Evolutionary conservation across 1,140 invertebrate genomes (phyloP), one percentile per base, ranked within the genome.

Genomic region (Coelopa frigida): DNA sequence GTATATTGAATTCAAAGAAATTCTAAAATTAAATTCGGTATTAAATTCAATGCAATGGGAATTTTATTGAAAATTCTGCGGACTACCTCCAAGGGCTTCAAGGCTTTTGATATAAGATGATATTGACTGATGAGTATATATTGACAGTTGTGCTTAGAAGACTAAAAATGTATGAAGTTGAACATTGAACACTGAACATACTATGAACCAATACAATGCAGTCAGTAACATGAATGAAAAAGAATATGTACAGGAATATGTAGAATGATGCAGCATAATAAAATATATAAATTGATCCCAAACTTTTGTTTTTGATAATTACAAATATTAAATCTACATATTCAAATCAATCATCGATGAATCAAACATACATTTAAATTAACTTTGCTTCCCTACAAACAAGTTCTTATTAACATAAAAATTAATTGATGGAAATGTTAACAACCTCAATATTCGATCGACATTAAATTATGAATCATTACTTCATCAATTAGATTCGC

Each of bases 81-180:
- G n/a, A n/a, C n/a, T n/a, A n/a, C n/a, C n/a, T n/a, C n/a, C n/a
- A n/a, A n/a, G n/a, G n/a, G n/a, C n/a, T n/a, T n/a, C n/a, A n/a
- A n/a, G n/a, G n/a, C n/a, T n/a, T n/a, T n/a, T n/a, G n/a, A n/a
- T n/a, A n/a, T n/a, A n/a, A n/a, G n/a, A n/a, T n/a, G n/a, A n/a
- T n/a, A n/a, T n/a, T n/a, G n/a, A n/a, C n/a, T n/a, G n/a, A n/a
- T n/a, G n/a, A n/a, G n/a, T n/a, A n/a, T n/a, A n/a, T n/a, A n/a
- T n/a, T n/a, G n/a, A n/a, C n/a, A n/a, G n/a, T n/a, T n/a, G 14
- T 4, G 32, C n/a, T 17, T 0, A 32, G 21, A 17, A 43, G 14
- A 29, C 27, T 29, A 43, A 43, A 31, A 43, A 32, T 43, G 22
- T 27, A 29, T 18, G 15, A 27, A 43, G 24, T 31, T 32, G 41